phyloP scores from a whole-genome alignment of 2,113 vertebrate genomes.

The Gobio gobio region DNA sequence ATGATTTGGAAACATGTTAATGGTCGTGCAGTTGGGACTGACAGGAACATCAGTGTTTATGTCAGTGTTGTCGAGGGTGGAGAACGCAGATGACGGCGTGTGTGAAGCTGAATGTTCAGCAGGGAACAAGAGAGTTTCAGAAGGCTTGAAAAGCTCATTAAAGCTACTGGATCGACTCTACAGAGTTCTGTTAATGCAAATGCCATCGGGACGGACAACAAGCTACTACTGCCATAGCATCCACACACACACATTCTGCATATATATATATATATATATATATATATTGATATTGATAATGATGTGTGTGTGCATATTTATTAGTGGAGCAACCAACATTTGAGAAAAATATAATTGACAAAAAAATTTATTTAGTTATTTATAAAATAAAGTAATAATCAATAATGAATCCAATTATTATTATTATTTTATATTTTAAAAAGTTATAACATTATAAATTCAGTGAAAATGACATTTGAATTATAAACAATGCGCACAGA shows the following conservation, averaged over 20 bases:
- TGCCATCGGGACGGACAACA: not conserved
- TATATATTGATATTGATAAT: no score
- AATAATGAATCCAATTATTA: not conserved
- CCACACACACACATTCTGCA: not conserved
- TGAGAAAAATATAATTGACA: not conserved
- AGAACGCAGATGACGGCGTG: conserved; percentile 51
- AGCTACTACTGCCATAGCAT: not conserved
- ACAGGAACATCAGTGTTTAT: conserved; percentile 58
- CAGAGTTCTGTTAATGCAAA: conserved; percentile 6
- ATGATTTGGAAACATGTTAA: conserved; percentile 59
- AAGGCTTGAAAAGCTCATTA: conserved; percentile 36
- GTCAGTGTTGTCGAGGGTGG: conserved; percentile 38
- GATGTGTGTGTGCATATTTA: no score
- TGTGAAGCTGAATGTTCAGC: conserved; percentile 51
- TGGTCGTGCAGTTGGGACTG: conserved; percentile 21
- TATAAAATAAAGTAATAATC: not conserved
- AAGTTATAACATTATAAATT: not conserved
- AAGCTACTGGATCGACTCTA: not conserved
- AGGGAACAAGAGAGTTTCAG: conserved; percentile 29
- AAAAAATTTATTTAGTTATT: not conserved
- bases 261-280: no score
- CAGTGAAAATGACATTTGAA: not conserved
- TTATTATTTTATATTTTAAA: not conserved
- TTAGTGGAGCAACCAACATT: not conserved
- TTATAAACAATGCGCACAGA: not conserved